A percentile compares a stretch with the other conserved stretches of the same genome.
Conservation (phyloP, 1,140 invertebrate species). For the honey bee (Apis mellifera) region DNA sequence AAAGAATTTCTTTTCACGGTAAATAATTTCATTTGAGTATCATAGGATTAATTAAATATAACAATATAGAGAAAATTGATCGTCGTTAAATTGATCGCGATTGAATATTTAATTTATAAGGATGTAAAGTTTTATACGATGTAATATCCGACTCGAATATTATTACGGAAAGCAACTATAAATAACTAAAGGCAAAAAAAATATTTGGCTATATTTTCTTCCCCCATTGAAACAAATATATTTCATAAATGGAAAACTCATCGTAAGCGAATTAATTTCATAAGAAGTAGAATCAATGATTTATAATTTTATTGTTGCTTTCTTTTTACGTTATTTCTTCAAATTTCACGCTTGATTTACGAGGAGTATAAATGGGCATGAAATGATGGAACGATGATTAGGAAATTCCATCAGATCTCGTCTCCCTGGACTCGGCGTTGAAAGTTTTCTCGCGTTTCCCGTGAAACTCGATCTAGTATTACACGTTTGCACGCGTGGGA, state of each 20-base stretch:
- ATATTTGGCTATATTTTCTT: too few relatives aligned
- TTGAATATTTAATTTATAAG: too few relatives aligned
- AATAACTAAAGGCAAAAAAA: too few relatives aligned
- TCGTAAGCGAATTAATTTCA: not conserved
- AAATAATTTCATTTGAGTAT: too few relatives aligned
- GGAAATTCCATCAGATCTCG: slow-evolving; percentile 74
- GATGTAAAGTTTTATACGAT: too few relatives aligned
- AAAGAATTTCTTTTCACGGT: not conserved
- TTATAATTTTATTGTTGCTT: not conserved
- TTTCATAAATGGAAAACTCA: not conserved
- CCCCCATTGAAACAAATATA: too few relatives aligned
- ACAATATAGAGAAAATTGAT: too few relatives aligned
- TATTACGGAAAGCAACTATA: too few relatives aligned
- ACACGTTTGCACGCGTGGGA: slow-evolving; percentile 22
- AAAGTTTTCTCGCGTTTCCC: slow-evolving; percentile 42
- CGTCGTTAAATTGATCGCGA: too few relatives aligned
- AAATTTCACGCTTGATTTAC: slow-evolving; percentile 29
- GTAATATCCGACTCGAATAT: too few relatives aligned
- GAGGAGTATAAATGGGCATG: slow-evolving; percentile 46
- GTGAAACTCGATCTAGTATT: slow-evolving; percentile 14
- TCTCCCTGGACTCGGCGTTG: not conserved
- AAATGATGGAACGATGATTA: slow-evolving; percentile 76
- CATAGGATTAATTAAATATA: not conserved
- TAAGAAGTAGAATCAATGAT: too few relatives aligned
- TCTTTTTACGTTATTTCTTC: not conserved